Evolutionary conservation across 2,113 vertebrate species (phyloP), one percentile per base, ranked within the genome.

Genomic region (Chaenocephalus aceratus): DNA sequence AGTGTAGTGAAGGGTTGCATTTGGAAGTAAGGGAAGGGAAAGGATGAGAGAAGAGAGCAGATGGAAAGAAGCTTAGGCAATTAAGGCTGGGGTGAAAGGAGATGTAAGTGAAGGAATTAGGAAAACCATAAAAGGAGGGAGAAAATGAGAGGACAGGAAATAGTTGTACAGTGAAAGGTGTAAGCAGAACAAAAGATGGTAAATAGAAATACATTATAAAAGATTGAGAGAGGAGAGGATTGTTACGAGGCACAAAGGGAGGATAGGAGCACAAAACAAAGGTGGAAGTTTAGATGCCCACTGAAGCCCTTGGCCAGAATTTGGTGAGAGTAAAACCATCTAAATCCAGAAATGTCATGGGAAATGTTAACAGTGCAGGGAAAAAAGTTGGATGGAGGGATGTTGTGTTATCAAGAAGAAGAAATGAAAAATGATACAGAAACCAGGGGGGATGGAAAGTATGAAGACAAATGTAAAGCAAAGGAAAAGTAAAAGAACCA

Each of bases 401-500:
- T 11, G 58, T 41, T 41, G 36, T 41, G 36, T 6, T 30, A 30
- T 30, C 36, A 41, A 41, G 36, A 41, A 1, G 36, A 41, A 41
- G 7, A 6, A 41, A 41, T 7, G 36, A 41, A 41, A 41, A 7
- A 41, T 41, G 36, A 41, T 21, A 1, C 7, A 16, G 1, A 59
- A 70, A 53, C 14, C 10, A 49, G 23, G 5, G 16, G 51, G 51
- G 26, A 30, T 30, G 30, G 30, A 30, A 30, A 30, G 30, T 30
- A 30, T n/a, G n/a, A 64, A 51, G 21, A 30, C 1, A 56, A 68
- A 57, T 18, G 59, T 11, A 18, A 66, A 66, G 16, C 4, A 71
- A 11, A 75, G 57, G 10, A 30, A 8, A 70, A 68, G 18, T 36
- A 52, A 96, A 91, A 53, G 15, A 72, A 72, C n/a, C 26, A 59